Evolutionary conservation across 2,113 vertebrate species (phyloP).

Genomic region (Ctenodactylus gundi): DNA sequence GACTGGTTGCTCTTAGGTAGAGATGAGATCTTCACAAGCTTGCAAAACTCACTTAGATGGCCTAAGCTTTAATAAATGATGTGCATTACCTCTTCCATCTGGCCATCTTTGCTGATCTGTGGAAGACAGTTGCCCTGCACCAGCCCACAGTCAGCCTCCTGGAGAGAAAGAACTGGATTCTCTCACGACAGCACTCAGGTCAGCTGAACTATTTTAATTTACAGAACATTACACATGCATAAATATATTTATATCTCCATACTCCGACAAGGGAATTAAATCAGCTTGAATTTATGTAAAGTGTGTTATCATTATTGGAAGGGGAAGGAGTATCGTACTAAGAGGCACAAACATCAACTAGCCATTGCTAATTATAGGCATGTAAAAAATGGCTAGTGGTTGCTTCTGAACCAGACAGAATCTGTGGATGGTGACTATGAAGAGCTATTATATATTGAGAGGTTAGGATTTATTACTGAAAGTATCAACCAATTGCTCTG

Average conservation of each 20-base stretch:
- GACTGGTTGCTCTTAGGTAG: not conserved
- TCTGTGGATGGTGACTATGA: slow-evolving; percentile 82
- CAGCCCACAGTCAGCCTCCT: slow-evolving; percentile 35
- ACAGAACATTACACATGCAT: slow-evolving; percentile 28
- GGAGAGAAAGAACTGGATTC: not conserved
- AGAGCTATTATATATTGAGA: slow-evolving; percentile 86
- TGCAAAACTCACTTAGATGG: slow-evolving; percentile 12
- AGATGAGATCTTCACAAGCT: slow-evolving; percentile 15
- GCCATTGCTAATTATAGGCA: slow-evolving; percentile 82
- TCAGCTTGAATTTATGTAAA: slow-evolving; percentile 70
- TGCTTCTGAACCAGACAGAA: slow-evolving; percentile 78
- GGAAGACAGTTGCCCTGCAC: not conserved
- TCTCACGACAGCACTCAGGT: slow-evolving; percentile 65
- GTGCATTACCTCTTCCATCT: not conserved
- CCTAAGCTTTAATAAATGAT: slow-evolving; percentile 43
- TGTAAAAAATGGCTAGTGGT: slow-evolving; percentile 67
- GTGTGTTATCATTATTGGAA: slow-evolving; percentile 55
- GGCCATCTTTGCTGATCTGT: slow-evolving; percentile 2
- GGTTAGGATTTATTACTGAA: slow-evolving; percentile 85
- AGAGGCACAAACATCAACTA: slow-evolving; percentile 58
- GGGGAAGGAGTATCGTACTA: slow-evolving; percentile 28
- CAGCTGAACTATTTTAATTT: slow-evolving; percentile 77
- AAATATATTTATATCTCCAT: slow-evolving; percentile 61
- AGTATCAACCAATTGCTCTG: slow-evolving; percentile 76
- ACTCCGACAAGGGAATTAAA: slow-evolving; percentile 71